Base-by-base conservation (phyloP, 30 jellyfish, hydroid and myxozoan genomes). In the Pseudorhiza aurosa region DNA sequence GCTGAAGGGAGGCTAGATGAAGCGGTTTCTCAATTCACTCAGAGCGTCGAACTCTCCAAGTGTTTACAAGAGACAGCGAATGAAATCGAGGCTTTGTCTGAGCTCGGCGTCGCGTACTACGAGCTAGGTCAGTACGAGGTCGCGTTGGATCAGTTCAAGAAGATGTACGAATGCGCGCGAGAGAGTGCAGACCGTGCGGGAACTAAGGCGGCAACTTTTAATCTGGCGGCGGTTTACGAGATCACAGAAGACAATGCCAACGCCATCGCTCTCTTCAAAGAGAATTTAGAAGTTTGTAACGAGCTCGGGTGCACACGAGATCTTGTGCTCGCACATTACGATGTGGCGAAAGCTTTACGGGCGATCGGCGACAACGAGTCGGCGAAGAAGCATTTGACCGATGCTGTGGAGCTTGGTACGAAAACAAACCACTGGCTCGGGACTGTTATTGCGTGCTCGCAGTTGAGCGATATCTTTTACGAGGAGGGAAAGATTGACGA, bases 151-250 rank as follows among this genome's bases (percentile, higher is more conserved):
- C 17, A 22, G 28, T 64, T 64, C 25, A 14, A 31, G 17, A 40
- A 44, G 12, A 64, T 64, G 77, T 24, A 33, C 28, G 53, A 4
- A 3, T 24, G 31, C 6, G 36, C 77, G 4, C 27, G 35, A 14
- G 31, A 12, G 31, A 0, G 59, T 7, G 37, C 10, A 30, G 77
- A 64, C 40, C 0, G 18, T 19, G 15, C 19, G 3, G 77, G 77
- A 22, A 19, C 8, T 1, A 64, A 33, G 25, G 56, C 77, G 35
- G 77, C 77, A 40, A 64, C 53, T 0, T 42, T 14, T 2, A 64
- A 64, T 33, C 18, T 32, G 28, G 77, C 77, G 1, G 56, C 77
- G 0, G 77, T 35, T n/a, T 64, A 64, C 33, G 77, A 64, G 9
- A 33, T 64, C 0, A 4, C n/a, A 1, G 77, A 35, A 5, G 15